Conservation (phyloP, 2,888 invertebrate genomes). For the Electrophaes corylata region DNA sequence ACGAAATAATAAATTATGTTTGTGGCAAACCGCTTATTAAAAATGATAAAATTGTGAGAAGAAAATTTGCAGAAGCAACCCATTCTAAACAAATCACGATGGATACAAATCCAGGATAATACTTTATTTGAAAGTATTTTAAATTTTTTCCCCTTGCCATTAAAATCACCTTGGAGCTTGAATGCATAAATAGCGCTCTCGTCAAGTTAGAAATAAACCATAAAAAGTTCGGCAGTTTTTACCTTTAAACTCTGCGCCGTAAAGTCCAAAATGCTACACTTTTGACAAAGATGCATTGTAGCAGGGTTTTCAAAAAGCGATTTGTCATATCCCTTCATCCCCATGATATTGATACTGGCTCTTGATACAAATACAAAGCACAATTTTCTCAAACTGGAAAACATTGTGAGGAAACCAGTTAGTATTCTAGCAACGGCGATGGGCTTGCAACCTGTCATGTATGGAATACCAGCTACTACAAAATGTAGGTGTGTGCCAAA, state of each 20-base stretch:
- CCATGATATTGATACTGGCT: conserved; percentile 33
- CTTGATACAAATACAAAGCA: conserved; percentile 19
- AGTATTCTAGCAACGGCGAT: too few relatives aligned
- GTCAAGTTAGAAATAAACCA: not conserved
- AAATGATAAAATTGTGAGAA: too few relatives aligned
- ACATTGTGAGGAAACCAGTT: too few relatives aligned
- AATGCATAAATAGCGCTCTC: not conserved
- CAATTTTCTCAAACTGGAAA: conserved; percentile 25
- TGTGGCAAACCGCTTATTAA: too few relatives aligned
- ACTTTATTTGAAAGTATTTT: conserved; percentile 20
- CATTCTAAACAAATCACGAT: too few relatives aligned
- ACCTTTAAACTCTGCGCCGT: not conserved
- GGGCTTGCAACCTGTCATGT: too few relatives aligned
- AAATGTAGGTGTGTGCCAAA: too few relatives aligned
- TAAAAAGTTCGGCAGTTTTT: not conserved
- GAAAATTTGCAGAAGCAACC: too few relatives aligned
- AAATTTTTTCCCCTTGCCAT: conserved; percentile 18
- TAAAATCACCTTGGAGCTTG: not conserved
- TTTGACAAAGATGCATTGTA: conserved; percentile 20
- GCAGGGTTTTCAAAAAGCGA: conserved; percentile 33
- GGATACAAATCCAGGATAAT: conserved; percentile 12
- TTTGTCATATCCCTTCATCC: conserved; percentile 36
- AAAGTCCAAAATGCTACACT: conserved; percentile 3
- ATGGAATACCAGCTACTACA: too few relatives aligned
- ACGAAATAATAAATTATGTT: too few relatives aligned